Conservation (phyloP, 2,797 vertebrate species). For the Alectoris magna region DNA sequence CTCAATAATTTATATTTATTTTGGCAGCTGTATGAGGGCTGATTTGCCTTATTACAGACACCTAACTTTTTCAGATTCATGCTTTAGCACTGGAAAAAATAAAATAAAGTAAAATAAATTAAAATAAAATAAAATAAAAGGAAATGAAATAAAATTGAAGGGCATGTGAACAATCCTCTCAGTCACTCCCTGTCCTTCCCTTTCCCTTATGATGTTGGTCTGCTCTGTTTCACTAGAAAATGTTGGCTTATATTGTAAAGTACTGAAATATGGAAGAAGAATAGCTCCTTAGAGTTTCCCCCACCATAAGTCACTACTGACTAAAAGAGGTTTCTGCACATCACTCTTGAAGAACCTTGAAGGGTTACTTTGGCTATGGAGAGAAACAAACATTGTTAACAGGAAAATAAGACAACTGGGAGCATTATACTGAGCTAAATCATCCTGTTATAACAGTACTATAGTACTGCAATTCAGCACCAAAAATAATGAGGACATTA, state of each 20-base stretch:
- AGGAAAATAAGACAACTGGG: conserved; percentile 34
- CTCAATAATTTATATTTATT: not conserved
- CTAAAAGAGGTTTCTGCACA: not conserved
- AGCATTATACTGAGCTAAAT: conserved; percentile 1
- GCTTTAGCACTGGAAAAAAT: not conserved
- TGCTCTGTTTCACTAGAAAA: not conserved
- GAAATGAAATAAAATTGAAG: not conserved
- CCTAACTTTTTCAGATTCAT: not conserved
- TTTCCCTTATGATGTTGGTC: not conserved
- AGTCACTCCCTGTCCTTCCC: not conserved
- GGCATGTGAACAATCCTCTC: not conserved
- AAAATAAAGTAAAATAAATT: no score
- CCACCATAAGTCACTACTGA: not conserved
- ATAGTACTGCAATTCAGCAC: not conserved
- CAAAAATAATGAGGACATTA: conserved; percentile 35
- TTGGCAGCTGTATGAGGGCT: not conserved
- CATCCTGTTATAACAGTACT: conserved; percentile 2
- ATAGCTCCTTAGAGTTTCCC: not conserved
- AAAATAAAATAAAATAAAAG: no score
- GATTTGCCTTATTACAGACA: not conserved
- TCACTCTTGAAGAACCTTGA: conserved; percentile 8
- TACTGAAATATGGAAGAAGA: not conserved
- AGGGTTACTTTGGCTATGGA: not conserved
- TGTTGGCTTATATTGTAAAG: not conserved
- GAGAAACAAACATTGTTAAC: conserved; percentile 31